A percentile compares a stretch with the other conserved stretches of the same genome.
Conservation (phyloP, 1,140 invertebrate species). For the Bombus polaris region DNA sequence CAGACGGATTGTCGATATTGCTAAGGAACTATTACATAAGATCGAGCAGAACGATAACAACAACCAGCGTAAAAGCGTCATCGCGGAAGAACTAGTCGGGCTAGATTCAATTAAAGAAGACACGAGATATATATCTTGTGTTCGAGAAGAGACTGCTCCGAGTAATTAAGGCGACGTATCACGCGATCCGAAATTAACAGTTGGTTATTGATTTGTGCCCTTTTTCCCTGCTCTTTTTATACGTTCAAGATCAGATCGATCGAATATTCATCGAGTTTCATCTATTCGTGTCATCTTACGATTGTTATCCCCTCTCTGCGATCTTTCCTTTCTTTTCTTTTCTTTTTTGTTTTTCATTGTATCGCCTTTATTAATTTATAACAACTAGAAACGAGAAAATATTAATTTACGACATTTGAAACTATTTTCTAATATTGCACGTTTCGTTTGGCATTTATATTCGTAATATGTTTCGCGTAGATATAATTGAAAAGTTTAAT, state of each 20-base stretch:
- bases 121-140: constrained; percentile 14
- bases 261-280: neutral
- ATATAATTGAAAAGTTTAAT: neutral
- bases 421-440: neutral
- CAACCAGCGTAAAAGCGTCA: neutral
- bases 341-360: no score
- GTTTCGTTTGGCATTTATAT: no score
- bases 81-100: neutral
- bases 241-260: neutral
- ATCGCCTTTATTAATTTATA: neutral
- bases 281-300: neutral
- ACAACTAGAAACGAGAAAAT: no score
- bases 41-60: neutral
- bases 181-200: constrained; percentile 40
- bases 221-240: neutral
- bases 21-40: neutral
- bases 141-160: neutral
- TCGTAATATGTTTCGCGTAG: no score
- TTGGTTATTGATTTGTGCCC: constrained; percentile 18
- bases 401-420: neutral
- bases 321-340: no score
- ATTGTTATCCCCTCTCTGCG: neutral
- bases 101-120: constrained; percentile 44
- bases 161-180: constrained; percentile 41
- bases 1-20: neutral